These are phyloP conservation scores for Troides aeacus DNA, from an alignment of 2,888 invertebrate genomes.

Conservation along the genomic window DNA sequence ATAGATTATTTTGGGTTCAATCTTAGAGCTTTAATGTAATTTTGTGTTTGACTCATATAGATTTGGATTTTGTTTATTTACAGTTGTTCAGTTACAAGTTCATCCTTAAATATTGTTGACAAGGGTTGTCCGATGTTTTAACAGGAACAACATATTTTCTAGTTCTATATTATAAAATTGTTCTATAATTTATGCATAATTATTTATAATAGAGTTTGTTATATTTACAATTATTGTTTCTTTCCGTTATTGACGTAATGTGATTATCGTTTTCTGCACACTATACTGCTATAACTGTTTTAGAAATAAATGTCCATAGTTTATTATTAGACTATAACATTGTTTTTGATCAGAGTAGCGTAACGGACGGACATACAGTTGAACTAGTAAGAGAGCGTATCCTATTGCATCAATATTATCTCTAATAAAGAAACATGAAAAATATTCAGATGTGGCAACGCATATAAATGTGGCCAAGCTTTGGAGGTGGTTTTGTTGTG, in stretches of 20 bases:
- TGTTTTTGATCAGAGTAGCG: neutral
- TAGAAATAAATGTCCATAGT: neutral
- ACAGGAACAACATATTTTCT: neutral
- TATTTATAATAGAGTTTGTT: too few relatives aligned
- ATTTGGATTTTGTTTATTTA: too few relatives aligned
- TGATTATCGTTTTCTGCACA: neutral
- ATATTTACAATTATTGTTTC: too few relatives aligned
- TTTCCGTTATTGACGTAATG: neutral
- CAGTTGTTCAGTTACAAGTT: too few relatives aligned
- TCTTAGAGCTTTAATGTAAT: too few relatives aligned
- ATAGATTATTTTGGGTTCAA: too few relatives aligned
- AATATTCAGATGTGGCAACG: neutral
- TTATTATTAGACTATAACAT: neutral
- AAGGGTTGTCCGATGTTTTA: too few relatives aligned
- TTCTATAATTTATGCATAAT: too few relatives aligned
- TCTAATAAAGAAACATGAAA: neutral
- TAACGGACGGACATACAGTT: neutral
- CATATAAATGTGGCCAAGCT: neutral
- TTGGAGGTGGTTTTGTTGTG: neutral
- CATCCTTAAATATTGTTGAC: too few relatives aligned
- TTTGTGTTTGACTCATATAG: too few relatives aligned
- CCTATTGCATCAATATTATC: neutral
- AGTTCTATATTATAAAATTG: neutral
- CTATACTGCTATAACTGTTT: neutral
- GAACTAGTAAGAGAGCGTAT: neutral